Percentiles rank a stretch among this genome's conserved stretches.
Conservation (phyloP, 2,113 vertebrate genomes). For the Sapajus apella region DNA sequence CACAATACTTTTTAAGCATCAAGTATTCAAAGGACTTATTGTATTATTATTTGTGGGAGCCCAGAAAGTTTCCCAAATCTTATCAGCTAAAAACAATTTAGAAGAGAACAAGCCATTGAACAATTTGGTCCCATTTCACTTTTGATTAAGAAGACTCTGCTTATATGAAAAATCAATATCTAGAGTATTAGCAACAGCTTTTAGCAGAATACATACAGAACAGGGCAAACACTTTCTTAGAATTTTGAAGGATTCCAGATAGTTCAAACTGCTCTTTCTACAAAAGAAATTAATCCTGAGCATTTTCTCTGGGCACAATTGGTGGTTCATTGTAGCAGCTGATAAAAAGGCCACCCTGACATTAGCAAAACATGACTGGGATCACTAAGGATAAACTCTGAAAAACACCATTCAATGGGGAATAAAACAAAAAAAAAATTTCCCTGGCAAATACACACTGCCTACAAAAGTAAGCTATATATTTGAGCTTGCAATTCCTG, state of each 20-base stretch:
- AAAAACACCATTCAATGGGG: not conserved
- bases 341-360: not conserved
- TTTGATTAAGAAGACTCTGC: not conserved
- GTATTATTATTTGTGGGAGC: not conserved
- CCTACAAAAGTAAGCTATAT: not conserved
- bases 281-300: not conserved
- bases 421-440: not conserved
- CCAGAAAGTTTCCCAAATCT: not conserved
- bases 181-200: not conserved
- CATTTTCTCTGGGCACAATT: not conserved
- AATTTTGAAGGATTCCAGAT: not conserved
- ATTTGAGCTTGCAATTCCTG: not conserved
- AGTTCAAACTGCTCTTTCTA: not conserved
- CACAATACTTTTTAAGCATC: not conserved
- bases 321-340: not conserved
- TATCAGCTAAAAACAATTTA: not conserved
- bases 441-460: not conserved
- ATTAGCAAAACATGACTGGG: not conserved
- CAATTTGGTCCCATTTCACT: not conserved
- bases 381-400: not conserved
- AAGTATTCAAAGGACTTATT: not conserved
- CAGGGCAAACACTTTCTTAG: not conserved
- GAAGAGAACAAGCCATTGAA: not conserved
- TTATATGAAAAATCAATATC: not conserved
- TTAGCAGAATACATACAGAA: not conserved